Base-by-base conservation (phyloP, 2,113 vertebrate genomes). In the Todiramphus chloris region DNA sequence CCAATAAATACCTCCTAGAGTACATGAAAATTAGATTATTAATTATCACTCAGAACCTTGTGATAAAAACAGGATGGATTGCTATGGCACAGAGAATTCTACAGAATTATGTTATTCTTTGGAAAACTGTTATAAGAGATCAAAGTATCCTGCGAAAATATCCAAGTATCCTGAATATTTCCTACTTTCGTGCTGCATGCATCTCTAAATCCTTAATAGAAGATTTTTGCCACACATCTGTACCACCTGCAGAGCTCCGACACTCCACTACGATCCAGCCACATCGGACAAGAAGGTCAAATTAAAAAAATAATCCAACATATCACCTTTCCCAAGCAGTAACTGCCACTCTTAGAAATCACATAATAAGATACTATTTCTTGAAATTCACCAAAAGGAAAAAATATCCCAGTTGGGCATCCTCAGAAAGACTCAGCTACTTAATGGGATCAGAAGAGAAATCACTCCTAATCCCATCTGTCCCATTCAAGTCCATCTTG, bases 401-500 rank as follows among this genome's bases (percentile, higher is more conserved):
- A 87, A 64, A 50, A 53, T 20, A 4, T 25, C n/a, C 50, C 59
- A 77, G 10, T 2, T 63, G 33, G n/a, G 31, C 62, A 77, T 41
- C 77, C 41, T 80, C 37, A 73, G 55, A 23, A 37, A 58, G 33
- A 69, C 2, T 60, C 12, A 2, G 16, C 10, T 70, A 62, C 51
- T 84, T 87, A 85, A 72, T 18, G 25, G 56, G 20, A 78, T 63
- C n/a, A 83, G 25, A 91, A 81, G 31, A 46, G 3, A 91, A 90
- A 93, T 67, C 11, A 41, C 44, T 53, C 13, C 33, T 83, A 46
- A 73, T 66, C 28, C 16, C 25, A 55, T 33, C 33, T 13, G n/a
- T 7, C 1, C 28, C 0, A 0, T 75, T 68, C 16, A 70, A 79
- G 15, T 67, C 23, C 37, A n/a, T 68, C 46, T 87, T 35, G 16